Evolutionary conservation across 2,888 invertebrate species (phyloP), one percentile per base, ranked within the genome.

Genomic region (Ypsolopha sequella): DNA sequence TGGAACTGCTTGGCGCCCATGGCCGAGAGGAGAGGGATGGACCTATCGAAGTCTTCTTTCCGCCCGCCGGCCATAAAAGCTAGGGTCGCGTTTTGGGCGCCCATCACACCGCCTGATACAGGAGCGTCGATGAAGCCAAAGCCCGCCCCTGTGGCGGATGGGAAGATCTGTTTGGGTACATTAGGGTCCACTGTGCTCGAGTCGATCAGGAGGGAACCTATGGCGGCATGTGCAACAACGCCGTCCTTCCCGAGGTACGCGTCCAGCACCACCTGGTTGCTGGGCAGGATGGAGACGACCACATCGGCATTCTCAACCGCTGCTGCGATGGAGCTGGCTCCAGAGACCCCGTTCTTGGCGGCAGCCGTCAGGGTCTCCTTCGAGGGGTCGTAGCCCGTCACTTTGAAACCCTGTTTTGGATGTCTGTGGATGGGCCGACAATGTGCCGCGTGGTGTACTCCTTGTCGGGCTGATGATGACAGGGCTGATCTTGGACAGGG

Each of bases 61-160:
- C 89, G 88, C 13, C 98, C 98, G 1, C 99, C 99, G 1, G 94
- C 91, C 99, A 99, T 99, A 71, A 99, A 99, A 0, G 99, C 98
- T 36, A 99, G 86, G 0, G 95, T 94, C 0, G 92, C 99, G 62
- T 94, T 94, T 65, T 93, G 92, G 0, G 99, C 99, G 1, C 97
- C 99, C 73, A 93, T 93, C 0, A 97, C 94, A 92, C 97, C 99
- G 79, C 99, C 99, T 7, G 98, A 99, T 0, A 99, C 99, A 6
- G 99, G 99, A 0, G 98, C 95, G 79, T 99, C 99, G 50, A 98
- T 87, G 72, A 96, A 99, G 7, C 88, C 84, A 0, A 92, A 90
- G 1, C 92, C 92, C 55, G 90, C 91, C 39, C 90, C 88, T 36
- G 85, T 78, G 2, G 95, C 93, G 38, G 77, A 74, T 0, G 84